Evolutionary conservation across 2,888 invertebrate species (phyloP).

Genomic region (Parasteatoda lunata): DNA sequence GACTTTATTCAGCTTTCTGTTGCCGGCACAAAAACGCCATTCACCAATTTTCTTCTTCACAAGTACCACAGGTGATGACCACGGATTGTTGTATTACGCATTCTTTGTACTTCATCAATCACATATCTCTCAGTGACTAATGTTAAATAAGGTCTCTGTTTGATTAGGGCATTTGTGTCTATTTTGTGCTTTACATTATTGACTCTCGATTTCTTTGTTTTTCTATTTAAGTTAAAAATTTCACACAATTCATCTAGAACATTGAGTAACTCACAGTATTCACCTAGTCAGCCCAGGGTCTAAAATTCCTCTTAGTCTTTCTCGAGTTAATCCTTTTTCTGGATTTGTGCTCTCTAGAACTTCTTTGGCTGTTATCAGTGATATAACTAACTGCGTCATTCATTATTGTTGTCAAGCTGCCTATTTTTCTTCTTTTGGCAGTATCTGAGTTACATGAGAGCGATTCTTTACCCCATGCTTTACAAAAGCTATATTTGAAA

Average conservation of each 20-base stretch:
- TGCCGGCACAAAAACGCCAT: not conserved
- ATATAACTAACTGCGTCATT: not conserved
- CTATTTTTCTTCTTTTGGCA: not conserved
- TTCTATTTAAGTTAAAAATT: not conserved
- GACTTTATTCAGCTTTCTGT: slow-evolving; percentile 12
- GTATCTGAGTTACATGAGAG: not conserved
- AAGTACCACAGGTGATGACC: slow-evolving; percentile 7
- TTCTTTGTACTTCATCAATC: slow-evolving; percentile 7
- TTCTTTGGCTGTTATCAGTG: not conserved
- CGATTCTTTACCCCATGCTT: slow-evolving; percentile 8
- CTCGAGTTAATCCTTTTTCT: not conserved
- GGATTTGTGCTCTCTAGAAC: not conserved
- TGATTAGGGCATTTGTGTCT: no score
- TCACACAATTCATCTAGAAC: not conserved
- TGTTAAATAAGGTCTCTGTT: not conserved
- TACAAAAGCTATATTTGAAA: not conserved
- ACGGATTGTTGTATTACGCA: not conserved
- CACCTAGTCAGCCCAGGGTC: no score
- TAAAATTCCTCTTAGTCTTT: no score
- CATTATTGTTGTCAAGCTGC: not conserved
- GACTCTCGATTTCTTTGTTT: not conserved
- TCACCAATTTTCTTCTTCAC: not conserved
- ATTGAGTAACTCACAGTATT: slow-evolving; percentile 3
- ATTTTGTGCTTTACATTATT: not conserved
- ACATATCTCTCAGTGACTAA: not conserved